Base-by-base conservation (phyloP, 2,113 vertebrate species). In the Gavialis gangeticus region DNA sequence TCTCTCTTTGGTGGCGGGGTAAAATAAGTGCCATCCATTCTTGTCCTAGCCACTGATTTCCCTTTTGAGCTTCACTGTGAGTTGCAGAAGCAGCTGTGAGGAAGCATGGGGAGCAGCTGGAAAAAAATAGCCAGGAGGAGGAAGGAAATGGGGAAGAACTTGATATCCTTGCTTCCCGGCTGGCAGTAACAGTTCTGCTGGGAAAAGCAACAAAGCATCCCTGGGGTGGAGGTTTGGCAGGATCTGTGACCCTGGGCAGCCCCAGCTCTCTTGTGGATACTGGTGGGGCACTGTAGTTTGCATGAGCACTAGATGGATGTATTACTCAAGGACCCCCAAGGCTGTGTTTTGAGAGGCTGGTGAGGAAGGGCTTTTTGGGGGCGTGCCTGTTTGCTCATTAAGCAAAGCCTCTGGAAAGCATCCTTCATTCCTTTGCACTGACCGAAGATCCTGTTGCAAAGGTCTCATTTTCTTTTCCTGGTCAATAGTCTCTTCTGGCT, bases 111-210 rank as follows among this genome's bases (percentile, higher is more conserved):
- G 5, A 62, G 60, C 60, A 15, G 2, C 12, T 5, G 55, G 0
- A 13, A 69, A 58, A 19, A 3, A 58, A 60, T 88, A 37, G 30
- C 1, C 56, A 64, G 28, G 24, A 62, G 15, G 58, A 77, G 18
- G 30, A 79, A 88, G 59, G 1, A 5, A 3, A 17, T 12, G 25
- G 16, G 71, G 14, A 84, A 28, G 30, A 5, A 10, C 4, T 2
- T 6, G 77, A 10, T 3, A 12, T 64, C 30, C 30, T 64, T 69
- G 46, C 64, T 30, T n/a, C 6, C 14, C 17, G 0, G 0, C 60
- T 69, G 37, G 69, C 56, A 79, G 22, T 34, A 12, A 19, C 30
- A 25, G 22, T 10, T 62, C 60, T 34, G 67, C 19, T 34, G 76
- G 8, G 37, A n/a, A 28, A 84, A 63, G 28, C 3, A 73, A 19